phyloP scores from a whole-genome alignment of 2,113 vertebrate genomes.

The Ciconia boyciana region DNA sequence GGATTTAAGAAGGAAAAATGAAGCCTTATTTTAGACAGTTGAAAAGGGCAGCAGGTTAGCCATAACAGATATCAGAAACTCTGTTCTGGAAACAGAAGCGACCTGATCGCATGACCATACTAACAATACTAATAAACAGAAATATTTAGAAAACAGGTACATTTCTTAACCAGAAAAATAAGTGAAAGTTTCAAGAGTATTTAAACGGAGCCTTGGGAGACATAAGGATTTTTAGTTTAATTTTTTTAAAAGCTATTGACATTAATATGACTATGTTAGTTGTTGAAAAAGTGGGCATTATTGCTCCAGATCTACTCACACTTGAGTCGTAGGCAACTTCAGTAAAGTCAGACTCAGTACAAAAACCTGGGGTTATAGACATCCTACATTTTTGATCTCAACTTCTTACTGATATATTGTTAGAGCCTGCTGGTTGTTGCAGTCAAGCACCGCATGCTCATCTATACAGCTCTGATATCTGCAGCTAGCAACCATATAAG shows the following conservation, averaged over 20 bases:
- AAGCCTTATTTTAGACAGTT: not conserved
- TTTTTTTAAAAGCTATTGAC: not conserved
- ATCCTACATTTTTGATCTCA: not conserved
- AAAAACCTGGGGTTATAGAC: not conserved
- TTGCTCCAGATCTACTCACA: not conserved
- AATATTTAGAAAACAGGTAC: not conserved
- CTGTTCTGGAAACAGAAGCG: not conserved
- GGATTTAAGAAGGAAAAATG: not conserved
- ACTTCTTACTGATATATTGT: not conserved
- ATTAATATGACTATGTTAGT: not conserved
- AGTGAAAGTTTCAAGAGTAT: not conserved
- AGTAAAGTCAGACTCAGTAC: not conserved
- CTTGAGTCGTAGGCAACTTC: not conserved
- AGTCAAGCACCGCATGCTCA: not conserved
- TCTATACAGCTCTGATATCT: not conserved
- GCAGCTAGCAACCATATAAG: not conserved
- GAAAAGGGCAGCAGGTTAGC: not conserved
- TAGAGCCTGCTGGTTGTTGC: not conserved
- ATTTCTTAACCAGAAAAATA: not conserved
- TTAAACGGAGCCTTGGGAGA: not conserved
- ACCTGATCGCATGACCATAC: not conserved
- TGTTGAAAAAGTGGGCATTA: not conserved
- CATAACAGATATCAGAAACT: not conserved
- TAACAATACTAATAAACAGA: not conserved
- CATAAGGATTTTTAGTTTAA: not conserved